Evolutionary conservation across 1,140 invertebrate genomes (phyloP), one percentile per base, ranked within the genome.

Genomic region (Neomicropteryx cornuta): DNA sequence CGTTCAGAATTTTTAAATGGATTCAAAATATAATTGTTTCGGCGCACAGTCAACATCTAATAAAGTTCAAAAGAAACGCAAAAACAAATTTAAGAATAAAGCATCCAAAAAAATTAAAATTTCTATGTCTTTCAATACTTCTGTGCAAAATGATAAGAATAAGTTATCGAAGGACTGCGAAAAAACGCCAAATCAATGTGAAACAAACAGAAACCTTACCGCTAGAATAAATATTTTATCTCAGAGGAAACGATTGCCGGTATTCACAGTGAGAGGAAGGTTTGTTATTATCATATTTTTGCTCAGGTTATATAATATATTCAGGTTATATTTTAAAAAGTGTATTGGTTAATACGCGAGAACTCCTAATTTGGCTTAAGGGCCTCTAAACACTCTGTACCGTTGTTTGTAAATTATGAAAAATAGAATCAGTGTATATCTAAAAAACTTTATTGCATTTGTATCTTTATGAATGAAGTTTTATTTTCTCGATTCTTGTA

Each of bases 11-110:
- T n/a, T n/a, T n/a, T n/a, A n/a, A 32, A 64, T 64, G 61, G 61
- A 64, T 56, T 64, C 61, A 23, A 64, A 62, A 47, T 64, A 64
- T 45, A 39, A 46, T 23, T 47, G 50, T 4, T 18, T 62, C 36
- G 56, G 50, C 18, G 47, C 42, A 18, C 46, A 51, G 40, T 5
- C 14, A n/a, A 18, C 5, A 10, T 5, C 5, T 17, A 20, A 18
- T 10, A 34, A 16, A 34, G 21, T 19, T 19, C 4, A 18, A 17
- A 6, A 5, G 18, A 10, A 19, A 6, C 4, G 4, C 14, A 34
- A 17, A 5, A 34, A 34, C 14, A 51, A 53, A 32, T 28, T 57
- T 17, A 56, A 55, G 35, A 47, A 51, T 14, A 64, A 64, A 40
- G 53, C 48, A 35, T 41, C 53, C 37, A 64, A 62, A 43, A 27